A percentile compares a stretch with the other conserved stretches of the same genome.
Conservation (phyloP, 2,888 invertebrate genomes). For the Apamea crenata region DNA sequence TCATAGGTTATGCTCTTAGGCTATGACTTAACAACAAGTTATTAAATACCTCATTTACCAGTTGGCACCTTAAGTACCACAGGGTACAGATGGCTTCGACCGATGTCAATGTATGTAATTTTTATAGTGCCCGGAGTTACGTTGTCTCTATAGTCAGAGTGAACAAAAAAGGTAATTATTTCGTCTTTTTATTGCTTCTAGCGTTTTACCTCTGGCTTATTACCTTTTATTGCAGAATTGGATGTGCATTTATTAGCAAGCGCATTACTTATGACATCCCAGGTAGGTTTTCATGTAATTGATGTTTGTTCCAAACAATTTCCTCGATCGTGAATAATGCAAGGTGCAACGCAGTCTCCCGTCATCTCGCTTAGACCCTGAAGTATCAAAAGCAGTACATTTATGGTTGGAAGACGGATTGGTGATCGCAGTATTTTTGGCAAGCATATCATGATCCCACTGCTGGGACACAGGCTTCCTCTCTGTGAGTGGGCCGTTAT, state of each 20-base stretch:
- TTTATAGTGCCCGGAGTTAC: conserved; percentile 41
- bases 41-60: conserved; percentile 33
- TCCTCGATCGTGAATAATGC: background rate
- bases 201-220: conserved; percentile 45
- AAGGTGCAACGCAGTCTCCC: background rate
- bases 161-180: conserved; percentile 6
- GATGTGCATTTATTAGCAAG: conserved; percentile 12
- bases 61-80: conserved; percentile 13
- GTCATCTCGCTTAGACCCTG: background rate
- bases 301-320: background rate
- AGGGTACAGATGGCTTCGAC: conserved; percentile 36
- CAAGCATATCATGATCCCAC: no score
- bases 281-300: conserved; percentile 24
- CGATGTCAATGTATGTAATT: conserved; percentile 44
- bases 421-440: background rate
- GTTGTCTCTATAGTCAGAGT: background rate
- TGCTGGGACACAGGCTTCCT: no score
- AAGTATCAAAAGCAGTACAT: background rate
- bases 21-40: conserved; percentile 25
- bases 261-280: conserved; percentile 4
- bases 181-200: conserved; percentile 38
- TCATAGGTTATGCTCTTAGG: conserved; percentile 41
- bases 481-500: no score
- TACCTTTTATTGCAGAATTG: conserved; percentile 22
- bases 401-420: background rate